phyloP scores from a whole-genome alignment of 1,140 invertebrate genomes.

The Bombus sylvicola region DNA sequence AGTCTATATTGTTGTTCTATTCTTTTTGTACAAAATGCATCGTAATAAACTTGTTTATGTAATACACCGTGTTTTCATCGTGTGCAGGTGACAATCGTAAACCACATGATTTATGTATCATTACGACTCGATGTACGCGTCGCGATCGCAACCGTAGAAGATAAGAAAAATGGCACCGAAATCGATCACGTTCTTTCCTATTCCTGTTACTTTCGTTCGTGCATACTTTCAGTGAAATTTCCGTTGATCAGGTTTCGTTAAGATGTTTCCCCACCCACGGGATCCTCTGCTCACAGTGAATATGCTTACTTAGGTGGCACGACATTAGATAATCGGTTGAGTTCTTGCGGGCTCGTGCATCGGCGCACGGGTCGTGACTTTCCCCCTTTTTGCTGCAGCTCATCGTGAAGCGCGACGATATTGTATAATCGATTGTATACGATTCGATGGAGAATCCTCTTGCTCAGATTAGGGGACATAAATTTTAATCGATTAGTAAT shows the following conservation, averaged over 20 bases:
- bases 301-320: conserved; percentile 26
- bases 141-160: not conserved
- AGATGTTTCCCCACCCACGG: not conserved
- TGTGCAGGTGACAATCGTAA: not conserved
- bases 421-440: conserved; percentile 67
- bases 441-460: conserved; percentile 28
- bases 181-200: not conserved
- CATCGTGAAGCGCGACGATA: conserved; percentile 53
- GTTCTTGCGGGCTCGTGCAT: conserved; percentile 37
- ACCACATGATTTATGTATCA: not conserved
- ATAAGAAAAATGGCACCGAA: not conserved
- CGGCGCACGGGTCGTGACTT: conserved; percentile 51
- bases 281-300: not conserved
- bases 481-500: not conserved
- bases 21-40: not conserved
- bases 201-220: not conserved
- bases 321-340: conserved; percentile 56
- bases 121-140: not conserved
- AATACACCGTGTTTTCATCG: not conserved
- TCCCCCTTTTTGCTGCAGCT: conserved; percentile 45
- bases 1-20: not conserved
- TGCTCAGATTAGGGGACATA: conserved; percentile 1
- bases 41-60: not conserved
- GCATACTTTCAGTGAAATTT: conserved; percentile 46
- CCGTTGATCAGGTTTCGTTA: conserved; percentile 45